Evolutionary conservation across 2,113 vertebrate species (phyloP).

Genomic region (Epinephelus lanceolatus): DNA sequence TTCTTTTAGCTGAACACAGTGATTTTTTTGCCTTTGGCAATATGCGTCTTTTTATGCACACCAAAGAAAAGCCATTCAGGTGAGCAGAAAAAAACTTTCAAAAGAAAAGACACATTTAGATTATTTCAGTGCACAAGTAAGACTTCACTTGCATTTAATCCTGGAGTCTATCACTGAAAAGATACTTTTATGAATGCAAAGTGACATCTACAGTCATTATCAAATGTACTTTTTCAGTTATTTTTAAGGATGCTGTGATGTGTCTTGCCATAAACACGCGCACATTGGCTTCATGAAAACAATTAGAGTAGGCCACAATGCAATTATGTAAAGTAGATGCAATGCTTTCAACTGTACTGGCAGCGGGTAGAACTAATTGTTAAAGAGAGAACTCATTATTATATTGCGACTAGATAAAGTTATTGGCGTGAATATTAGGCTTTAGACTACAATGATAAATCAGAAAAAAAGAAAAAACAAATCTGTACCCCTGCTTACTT

Average conservation of each 20-base stretch:
- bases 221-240: neutral
- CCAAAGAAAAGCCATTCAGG: neutral
- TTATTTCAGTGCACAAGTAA: neutral
- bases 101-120: neutral
- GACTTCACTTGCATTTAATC: neutral
- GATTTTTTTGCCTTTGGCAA: slow-evolving; percentile 3
- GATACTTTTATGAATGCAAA: neutral
- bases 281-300: neutral
- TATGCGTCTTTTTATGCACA: neutral
- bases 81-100: neutral
- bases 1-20: neutral
- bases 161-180: neutral
- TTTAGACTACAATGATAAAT: neutral
- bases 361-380: neutral
- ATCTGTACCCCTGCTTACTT: neutral
- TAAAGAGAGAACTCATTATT: neutral
- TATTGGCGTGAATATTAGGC: neutral
- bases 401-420: neutral
- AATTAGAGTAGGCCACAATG: neutral
- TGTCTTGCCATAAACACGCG: neutral
- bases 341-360: neutral
- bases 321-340: too few relatives aligned
- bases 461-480: too few relatives aligned
- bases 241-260: neutral
- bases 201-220: neutral